Conservation (phyloP, 1,140 invertebrate species). For the Ectropis grisescens region DNA sequence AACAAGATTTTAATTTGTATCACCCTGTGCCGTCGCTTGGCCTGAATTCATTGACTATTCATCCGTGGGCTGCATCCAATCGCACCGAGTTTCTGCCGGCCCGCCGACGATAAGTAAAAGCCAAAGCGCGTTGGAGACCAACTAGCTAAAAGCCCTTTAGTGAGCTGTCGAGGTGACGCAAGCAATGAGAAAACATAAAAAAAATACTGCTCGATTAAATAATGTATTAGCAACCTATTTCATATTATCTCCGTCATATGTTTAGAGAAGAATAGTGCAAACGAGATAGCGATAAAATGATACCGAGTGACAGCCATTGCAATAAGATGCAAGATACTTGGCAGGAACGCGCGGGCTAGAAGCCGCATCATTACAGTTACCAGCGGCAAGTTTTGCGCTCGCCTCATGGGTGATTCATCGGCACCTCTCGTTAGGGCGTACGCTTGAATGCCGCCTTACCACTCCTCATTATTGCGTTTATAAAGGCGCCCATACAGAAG, state of each 20-base stretch:
- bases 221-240: no score
- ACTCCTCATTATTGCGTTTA: constrained; percentile 68
- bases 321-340: no score
- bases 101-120: constrained; percentile 41
- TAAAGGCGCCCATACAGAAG: constrained; percentile 60
- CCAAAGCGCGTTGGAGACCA: constrained; percentile 43
- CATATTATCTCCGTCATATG: no score
- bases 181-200: no score
- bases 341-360: no score
- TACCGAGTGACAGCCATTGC: no score
- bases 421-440: constrained; percentile 48
- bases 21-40: constrained; percentile 21
- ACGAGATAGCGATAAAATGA: no score
- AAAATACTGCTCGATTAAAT: no score
- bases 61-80: constrained; percentile 41
- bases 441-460: constrained; percentile 60
- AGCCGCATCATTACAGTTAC: constrained; percentile 35
- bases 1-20: constrained; percentile 40
- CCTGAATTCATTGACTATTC: constrained; percentile 55
- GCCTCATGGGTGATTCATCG: constrained; percentile 61
- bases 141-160: constrained; percentile 54
- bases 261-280: no score
- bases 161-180: constrained; percentile 22
- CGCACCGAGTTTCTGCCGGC: constrained; percentile 18
- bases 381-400: constrained; percentile 62